Evolutionary conservation across 2,113 vertebrate genomes (phyloP).

Genomic region (Rhinichthys klamathensis): DNA sequence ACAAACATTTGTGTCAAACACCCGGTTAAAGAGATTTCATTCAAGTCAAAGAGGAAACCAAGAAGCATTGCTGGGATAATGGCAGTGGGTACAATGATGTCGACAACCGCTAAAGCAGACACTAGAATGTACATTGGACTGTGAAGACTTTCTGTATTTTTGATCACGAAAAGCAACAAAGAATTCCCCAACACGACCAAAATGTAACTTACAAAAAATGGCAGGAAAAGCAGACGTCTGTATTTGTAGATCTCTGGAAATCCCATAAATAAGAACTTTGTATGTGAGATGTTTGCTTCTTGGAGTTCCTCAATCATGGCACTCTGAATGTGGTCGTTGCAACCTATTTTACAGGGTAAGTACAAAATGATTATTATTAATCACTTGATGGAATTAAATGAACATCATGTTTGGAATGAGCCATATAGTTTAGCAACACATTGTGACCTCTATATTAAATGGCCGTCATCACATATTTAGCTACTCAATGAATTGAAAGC

Average conservation of each 20-base stretch:
- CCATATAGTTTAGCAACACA: not conserved
- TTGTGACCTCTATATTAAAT: not conserved
- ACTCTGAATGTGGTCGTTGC: conserved; percentile 18
- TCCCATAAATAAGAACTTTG: conserved; percentile 67
- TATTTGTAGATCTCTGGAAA: conserved; percentile 67
- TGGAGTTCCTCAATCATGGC: conserved; percentile 58
- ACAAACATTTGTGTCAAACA: conserved; percentile 84
- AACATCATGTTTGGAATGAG: not conserved
- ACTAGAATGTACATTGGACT: conserved; percentile 79
- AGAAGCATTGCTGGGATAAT: conserved; percentile 75
- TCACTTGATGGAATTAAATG: not conserved
- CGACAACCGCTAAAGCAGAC: conserved; percentile 70
- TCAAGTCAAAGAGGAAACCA: conserved; percentile 63
- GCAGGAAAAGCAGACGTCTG: conserved; percentile 65
- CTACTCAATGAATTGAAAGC: not conserved
- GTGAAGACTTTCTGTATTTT: conserved; percentile 64
- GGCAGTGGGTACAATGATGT: conserved; percentile 64
- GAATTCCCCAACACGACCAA: conserved; percentile 69
- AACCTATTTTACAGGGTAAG: conserved; percentile 7
- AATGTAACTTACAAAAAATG: conserved; percentile 61
- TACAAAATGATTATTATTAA: not conserved
- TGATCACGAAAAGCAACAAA: conserved; percentile 64
- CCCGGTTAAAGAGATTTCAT: conserved; percentile 66
- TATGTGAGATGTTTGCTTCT: conserved; percentile 68
- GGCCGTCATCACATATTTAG: not conserved